Evolutionary conservation across 1,140 invertebrate genomes (phyloP).

Genomic region (Triops cancriformis): DNA sequence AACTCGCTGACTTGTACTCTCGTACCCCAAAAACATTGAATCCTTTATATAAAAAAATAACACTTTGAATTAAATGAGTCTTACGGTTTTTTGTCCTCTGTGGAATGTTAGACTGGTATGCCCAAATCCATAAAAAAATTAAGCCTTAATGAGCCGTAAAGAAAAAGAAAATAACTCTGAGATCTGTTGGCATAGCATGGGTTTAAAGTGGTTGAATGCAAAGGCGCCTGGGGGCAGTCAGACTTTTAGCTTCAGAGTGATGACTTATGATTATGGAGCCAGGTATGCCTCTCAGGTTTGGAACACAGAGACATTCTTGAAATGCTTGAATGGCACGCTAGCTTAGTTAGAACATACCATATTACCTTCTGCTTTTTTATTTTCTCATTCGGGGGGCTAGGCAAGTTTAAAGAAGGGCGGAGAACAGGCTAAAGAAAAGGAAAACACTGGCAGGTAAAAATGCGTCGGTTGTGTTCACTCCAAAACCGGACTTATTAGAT

Average conservation of each 20-base stretch:
- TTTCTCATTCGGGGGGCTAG: not conserved
- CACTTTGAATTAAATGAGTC: no score
- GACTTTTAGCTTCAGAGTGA: not conserved
- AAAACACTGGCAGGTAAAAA: not conserved
- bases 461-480: not conserved
- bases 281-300: slow-evolving; percentile 4
- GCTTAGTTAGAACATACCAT: not conserved
- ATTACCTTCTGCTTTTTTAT: not conserved
- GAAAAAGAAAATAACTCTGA: not conserved
- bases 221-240: not conserved
- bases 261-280: not conserved
- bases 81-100: no score
- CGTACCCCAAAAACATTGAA: no score
- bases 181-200: not conserved
- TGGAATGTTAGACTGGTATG: no score
- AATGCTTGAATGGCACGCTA: slow-evolving; percentile 13
- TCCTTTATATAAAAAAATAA: no score
- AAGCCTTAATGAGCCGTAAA: no score
- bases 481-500: slow-evolving; percentile 3
- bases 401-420: not conserved
- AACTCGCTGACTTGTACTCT: no score
- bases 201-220: not conserved
- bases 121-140: no score
- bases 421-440: not conserved
- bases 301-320: not conserved